Evolutionary conservation across 2,113 vertebrate species (phyloP).

Genomic region (Daubentonia madagascariensis): DNA sequence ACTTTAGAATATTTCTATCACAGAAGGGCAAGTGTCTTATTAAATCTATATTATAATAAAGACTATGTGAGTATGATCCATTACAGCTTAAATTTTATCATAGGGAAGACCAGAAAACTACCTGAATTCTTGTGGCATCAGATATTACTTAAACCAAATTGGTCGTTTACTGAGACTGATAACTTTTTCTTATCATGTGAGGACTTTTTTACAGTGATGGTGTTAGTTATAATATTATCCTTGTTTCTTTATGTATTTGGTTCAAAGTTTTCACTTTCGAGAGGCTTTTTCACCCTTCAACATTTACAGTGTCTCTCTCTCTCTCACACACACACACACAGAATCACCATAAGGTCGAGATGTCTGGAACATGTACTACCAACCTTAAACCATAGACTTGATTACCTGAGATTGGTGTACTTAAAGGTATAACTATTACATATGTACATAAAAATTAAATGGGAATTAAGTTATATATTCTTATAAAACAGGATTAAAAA

Average conservation of each 20-base stretch:
- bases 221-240: neutral
- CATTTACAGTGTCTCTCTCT: neutral
- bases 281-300: neutral
- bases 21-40: neutral
- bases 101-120: neutral
- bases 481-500: neutral
- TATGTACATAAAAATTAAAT: neutral
- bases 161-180: neutral
- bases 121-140: neutral
- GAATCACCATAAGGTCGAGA: neutral
- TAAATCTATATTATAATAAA: neutral
- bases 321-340: neutral
- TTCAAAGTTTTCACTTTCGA: neutral
- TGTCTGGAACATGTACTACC: neutral
- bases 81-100: neutral
- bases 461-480: neutral
- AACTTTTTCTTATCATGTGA: neutral
- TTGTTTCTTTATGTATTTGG: constrained; percentile 15
- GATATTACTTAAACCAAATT: neutral
- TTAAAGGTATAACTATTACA: neutral
- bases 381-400: neutral
- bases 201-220: neutral
- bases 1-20: neutral
- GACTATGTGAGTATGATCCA: neutral
- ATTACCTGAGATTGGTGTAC: neutral